phyloP scores from a whole-genome alignment of 2,113 vertebrate genomes.

The Oreocharis arfaki region DNA sequence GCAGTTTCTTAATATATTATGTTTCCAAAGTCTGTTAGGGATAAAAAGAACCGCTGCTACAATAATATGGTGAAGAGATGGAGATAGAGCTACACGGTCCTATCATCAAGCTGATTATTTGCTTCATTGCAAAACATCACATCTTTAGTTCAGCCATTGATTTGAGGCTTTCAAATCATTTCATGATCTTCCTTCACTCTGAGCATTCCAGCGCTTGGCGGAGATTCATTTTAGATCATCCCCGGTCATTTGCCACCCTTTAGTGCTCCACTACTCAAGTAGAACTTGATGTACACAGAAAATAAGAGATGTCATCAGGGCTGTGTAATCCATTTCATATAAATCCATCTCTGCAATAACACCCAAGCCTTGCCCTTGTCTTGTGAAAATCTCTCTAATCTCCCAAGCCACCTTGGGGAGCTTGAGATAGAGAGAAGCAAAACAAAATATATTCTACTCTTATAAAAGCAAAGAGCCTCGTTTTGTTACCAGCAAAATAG shows the following conservation, averaged over 20 bases:
- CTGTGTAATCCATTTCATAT: slow-evolving; percentile 39
- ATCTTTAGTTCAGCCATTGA: slow-evolving; percentile 42
- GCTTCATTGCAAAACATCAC: slow-evolving; percentile 34
- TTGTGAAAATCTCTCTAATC: slow-evolving; percentile 45
- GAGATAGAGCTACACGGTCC: not conserved
- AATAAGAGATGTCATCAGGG: slow-evolving; percentile 42
- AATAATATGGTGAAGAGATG: not conserved
- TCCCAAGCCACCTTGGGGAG: not conserved
- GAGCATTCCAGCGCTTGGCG: not conserved
- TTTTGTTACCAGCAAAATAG: slow-evolving; percentile 2
- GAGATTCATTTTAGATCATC: slow-evolving; percentile 45
- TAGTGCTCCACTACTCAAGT: slow-evolving; percentile 7
- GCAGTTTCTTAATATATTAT: not conserved
- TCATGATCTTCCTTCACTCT: slow-evolving; percentile 21
- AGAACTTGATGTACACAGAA: slow-evolving; percentile 20
- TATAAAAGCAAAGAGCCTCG: not conserved
- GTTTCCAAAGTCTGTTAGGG: not conserved
- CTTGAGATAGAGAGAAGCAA: not conserved
- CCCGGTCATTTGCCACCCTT: slow-evolving; percentile 41
- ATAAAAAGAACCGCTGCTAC: not conserved
- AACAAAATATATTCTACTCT: not conserved
- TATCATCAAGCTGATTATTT: slow-evolving; percentile 37
- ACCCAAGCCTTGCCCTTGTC: not conserved
- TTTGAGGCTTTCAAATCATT: slow-evolving; percentile 37
- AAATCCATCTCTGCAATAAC: slow-evolving; percentile 5